Evolutionary conservation across 2,888 invertebrate genomes (phyloP).

Genomic region (Drepanosiphum platanoidis): DNA sequence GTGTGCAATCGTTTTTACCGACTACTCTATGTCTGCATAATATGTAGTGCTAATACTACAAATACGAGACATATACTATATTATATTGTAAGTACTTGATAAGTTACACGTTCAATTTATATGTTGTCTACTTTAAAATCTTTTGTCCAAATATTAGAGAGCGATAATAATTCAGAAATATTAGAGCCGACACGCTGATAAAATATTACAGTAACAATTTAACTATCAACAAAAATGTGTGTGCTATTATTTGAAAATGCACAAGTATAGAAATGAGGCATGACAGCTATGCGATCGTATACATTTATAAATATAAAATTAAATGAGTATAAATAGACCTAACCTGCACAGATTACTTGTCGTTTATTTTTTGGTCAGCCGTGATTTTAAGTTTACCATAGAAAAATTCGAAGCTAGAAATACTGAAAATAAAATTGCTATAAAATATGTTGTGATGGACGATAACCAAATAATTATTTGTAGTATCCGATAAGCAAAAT

Average conservation of each 20-base stretch:
- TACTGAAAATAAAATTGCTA: neutral
- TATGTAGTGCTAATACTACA: too few relatives aligned
- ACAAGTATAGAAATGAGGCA: neutral
- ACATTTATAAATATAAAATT: neutral
- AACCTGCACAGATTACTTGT: neutral
- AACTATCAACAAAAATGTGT: neutral
- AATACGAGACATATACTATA: neutral
- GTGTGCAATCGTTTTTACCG: neutral
- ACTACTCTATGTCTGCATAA: neutral
- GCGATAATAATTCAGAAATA: neutral
- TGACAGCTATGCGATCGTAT: neutral
- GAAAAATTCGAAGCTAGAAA: neutral
- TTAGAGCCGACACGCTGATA: neutral
- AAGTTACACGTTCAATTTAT: neutral
- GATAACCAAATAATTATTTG: too few relatives aligned
- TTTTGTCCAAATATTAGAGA: neutral
- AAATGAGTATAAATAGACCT: neutral
- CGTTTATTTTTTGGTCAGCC: neutral
- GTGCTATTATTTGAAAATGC: neutral
- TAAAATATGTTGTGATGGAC: too few relatives aligned
- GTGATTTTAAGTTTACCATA: neutral
- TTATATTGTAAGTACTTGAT: neutral
- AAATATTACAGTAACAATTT: neutral
- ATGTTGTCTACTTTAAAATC: neutral
- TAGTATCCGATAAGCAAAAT: too few relatives aligned